phyloP scores from a whole-genome alignment of 2,113 vertebrate genomes.

The Hiodon tergisus region DNA sequence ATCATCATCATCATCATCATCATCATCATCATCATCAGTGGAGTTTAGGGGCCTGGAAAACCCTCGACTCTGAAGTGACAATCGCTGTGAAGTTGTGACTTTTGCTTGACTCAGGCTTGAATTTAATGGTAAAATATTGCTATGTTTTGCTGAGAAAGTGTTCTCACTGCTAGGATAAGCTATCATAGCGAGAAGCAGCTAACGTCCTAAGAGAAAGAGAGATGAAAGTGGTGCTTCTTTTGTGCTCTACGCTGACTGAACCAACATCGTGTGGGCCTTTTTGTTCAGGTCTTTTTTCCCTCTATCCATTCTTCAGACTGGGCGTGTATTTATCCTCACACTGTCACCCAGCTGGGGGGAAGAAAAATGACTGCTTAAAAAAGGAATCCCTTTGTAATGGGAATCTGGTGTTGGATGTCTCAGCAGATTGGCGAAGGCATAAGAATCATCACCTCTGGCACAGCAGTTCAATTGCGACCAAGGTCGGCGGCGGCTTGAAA shows the following conservation, averaged over 20 bases:
- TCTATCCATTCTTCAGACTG: neutral
- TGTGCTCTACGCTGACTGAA: too few relatives aligned
- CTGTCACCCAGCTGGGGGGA: neutral
- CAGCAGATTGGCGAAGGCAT: constrained; percentile 11
- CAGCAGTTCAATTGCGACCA: constrained; percentile 9
- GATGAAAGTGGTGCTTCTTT: neutral
- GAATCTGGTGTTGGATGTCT: constrained; percentile 4
- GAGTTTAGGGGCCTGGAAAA: too few relatives aligned
- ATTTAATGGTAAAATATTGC: too few relatives aligned
- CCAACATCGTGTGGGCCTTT: neutral
- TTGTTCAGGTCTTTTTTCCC: neutral
- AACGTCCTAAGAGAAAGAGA: neutral
- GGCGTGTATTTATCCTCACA: neutral
- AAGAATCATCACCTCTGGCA: constrained; percentile 20
- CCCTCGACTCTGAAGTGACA: too few relatives aligned
- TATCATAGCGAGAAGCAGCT: too few relatives aligned
- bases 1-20: too few relatives aligned
- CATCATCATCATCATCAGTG: too few relatives aligned
- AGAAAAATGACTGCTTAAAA: neutral
- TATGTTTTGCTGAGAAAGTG: too few relatives aligned
- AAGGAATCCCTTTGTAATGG: constrained; percentile 4
- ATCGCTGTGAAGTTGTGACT: too few relatives aligned
- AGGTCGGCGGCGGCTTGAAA: constrained; percentile 6
- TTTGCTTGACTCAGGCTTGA: too few relatives aligned
- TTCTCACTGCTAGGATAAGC: too few relatives aligned